Conservation (phyloP, 2,797 vertebrate genomes). For the Chloroceryle inda region DNA sequence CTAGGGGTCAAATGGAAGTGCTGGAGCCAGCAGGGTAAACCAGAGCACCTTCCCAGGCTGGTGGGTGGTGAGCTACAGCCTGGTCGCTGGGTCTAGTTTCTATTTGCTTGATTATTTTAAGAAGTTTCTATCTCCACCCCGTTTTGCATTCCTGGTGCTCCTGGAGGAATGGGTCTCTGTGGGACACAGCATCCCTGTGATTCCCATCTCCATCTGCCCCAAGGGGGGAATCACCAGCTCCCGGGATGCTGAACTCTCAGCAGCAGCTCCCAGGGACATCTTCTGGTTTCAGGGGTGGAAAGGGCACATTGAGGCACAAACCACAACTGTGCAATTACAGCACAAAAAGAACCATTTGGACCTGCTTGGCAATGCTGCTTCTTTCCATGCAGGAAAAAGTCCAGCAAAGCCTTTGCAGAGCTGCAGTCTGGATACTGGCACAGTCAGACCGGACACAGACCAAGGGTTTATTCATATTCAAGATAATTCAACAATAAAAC, state of each 20-base stretch:
- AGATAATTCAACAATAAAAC: neutral
- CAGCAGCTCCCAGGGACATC: neutral
- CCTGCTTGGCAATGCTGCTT: neutral
- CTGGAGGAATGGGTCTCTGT: neutral
- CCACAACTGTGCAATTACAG: neutral
- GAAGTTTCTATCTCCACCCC: neutral
- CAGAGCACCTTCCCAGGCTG: neutral
- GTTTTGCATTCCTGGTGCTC: neutral
- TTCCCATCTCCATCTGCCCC: neutral
- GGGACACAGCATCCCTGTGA: neutral
- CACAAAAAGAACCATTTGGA: neutral
- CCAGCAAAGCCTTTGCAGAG: neutral
- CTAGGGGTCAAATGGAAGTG: neutral
- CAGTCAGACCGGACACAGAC: neutral
- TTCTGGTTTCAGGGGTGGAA: neutral
- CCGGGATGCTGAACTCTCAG: fast-evolving
- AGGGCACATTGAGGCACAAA: neutral
- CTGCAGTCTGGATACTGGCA: fast-evolving
- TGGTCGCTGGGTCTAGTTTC: neutral
- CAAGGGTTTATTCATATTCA: neutral
- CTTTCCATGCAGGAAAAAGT: neutral
- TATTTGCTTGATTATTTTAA: neutral
- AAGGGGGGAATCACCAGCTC: neutral
- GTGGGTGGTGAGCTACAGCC: neutral
- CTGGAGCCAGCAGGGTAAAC: neutral